Evolutionary conservation across 2,113 vertebrate species (phyloP).

Genomic region (Poeciliopsis turrubarensis): DNA sequence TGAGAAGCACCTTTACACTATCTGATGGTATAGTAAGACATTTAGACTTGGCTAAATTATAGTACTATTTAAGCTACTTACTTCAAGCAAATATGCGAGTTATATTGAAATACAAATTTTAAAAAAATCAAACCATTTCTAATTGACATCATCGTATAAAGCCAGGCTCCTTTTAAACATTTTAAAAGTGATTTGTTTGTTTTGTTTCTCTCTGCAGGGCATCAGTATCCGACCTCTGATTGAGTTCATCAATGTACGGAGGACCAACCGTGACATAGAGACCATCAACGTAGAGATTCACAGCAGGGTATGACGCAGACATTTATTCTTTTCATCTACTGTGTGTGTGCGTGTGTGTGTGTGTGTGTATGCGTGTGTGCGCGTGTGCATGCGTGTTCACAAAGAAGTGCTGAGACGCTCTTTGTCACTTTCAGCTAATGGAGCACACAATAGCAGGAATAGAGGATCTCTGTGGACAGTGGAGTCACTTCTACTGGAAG

Average conservation of each 20-base stretch:
- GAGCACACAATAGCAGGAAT: conserved; percentile 93
- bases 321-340: background rate
- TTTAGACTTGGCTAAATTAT: too few relatives aligned
- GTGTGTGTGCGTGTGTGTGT: background rate
- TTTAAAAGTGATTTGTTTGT: background rate
- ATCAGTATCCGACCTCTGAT: conserved; percentile 96
- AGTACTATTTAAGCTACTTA: too few relatives aligned
- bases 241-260: conserved; percentile 92
- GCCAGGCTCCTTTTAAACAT: background rate
- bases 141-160: background rate
- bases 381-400: background rate
- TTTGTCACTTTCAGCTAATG: conserved; percentile 84
- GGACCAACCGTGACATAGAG: conserved; percentile 89
- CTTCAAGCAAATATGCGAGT: background rate
- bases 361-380: too few relatives aligned
- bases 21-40: too few relatives aligned
- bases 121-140: background rate
- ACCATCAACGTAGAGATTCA: conserved; percentile 94
- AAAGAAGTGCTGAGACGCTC: background rate
- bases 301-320: conserved; percentile 82
- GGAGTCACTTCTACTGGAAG: conserved; percentile 97
- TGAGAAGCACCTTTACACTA: too few relatives aligned
- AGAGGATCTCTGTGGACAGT: conserved; percentile 97
- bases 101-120: background rate
- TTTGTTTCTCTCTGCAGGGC: conserved; percentile 78